These are phyloP conservation scores for Trogon melanurus DNA, from an alignment of 2,113 vertebrate species.

Conservation along the genomic window DNA sequence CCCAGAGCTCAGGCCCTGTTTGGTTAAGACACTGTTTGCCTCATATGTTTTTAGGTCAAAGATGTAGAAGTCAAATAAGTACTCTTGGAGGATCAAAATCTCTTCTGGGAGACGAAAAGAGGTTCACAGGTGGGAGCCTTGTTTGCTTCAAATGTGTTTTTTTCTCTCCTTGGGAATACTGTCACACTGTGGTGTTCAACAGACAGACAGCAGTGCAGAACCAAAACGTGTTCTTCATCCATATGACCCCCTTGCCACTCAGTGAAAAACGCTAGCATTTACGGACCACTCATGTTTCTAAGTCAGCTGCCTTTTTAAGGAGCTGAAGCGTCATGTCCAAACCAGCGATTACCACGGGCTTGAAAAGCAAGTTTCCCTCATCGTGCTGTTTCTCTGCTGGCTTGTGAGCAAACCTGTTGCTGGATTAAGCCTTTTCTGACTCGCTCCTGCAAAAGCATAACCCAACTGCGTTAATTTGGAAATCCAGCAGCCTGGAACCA, in stretches of 20 bases:
- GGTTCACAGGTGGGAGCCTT: neutral
- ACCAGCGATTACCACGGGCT: neutral
- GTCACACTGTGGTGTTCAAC: neutral
- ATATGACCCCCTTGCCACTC: neutral
- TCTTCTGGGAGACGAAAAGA: neutral
- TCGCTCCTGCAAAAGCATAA: neutral
- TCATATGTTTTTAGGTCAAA: neutral
- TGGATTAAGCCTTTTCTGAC: neutral
- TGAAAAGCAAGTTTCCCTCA: neutral
- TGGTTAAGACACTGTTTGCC: neutral
- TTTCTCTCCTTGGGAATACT: neutral
- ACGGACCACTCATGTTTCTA: neutral
- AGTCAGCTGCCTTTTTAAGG: neutral
- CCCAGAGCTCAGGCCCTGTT: neutral
- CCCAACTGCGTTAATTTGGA: neutral
- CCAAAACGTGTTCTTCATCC: neutral
- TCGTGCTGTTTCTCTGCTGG: neutral
- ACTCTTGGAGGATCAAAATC: neutral
- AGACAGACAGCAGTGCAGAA: neutral
- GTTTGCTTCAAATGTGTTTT: neutral
- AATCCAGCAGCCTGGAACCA: neutral
- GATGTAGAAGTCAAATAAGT: neutral
- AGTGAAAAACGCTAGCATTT: neutral
- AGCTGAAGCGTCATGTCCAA: neutral
- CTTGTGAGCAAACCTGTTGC: neutral